These are phyloP conservation scores for Amphibalanus amphitrite DNA, from an alignment of 1,140 invertebrate species.

Conservation along the genomic window DNA sequence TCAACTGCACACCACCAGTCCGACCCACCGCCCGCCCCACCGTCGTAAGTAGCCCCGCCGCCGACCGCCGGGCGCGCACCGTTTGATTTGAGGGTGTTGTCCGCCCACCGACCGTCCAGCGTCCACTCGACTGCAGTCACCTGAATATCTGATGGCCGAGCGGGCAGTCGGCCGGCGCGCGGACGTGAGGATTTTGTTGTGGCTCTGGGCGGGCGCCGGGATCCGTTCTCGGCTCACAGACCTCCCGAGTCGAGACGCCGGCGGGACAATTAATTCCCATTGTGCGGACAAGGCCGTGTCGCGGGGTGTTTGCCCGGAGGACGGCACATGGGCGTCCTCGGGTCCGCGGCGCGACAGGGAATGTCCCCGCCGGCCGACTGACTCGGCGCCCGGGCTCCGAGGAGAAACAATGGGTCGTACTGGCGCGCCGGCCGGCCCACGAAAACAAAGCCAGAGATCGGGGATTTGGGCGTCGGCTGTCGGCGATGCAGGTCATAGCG, in stretches of 20 bases:
- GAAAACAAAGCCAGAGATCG: not conserved
- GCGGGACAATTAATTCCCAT: not conserved
- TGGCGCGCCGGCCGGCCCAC: too few species aligned
- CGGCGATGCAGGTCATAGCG: not conserved
- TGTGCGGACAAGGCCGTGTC: not conserved
- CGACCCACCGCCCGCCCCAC: too few species aligned
- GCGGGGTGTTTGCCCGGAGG: too few species aligned
- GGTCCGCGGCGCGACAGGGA: not conserved
- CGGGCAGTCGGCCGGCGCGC: not conserved
- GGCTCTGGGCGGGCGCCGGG: too few species aligned
- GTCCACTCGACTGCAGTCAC: not conserved
- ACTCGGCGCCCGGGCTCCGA: too few species aligned
- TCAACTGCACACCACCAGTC: too few species aligned
- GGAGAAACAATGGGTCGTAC: not conserved
- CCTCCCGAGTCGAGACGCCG: not conserved
- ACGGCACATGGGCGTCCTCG: not conserved
- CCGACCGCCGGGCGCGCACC: too few species aligned
- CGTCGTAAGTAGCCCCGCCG: too few species aligned
- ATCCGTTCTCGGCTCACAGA: not conserved
- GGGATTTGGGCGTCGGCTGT: not conserved
- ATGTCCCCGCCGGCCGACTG: not conserved
- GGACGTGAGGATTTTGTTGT: not conserved
- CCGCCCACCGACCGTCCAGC: too few species aligned
- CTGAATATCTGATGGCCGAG: not conserved
- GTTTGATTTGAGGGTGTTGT: not conserved